phyloP scores from a whole-genome alignment of 64 coral and sea anemone species.

The Stichodactyla helianthus region DNA sequence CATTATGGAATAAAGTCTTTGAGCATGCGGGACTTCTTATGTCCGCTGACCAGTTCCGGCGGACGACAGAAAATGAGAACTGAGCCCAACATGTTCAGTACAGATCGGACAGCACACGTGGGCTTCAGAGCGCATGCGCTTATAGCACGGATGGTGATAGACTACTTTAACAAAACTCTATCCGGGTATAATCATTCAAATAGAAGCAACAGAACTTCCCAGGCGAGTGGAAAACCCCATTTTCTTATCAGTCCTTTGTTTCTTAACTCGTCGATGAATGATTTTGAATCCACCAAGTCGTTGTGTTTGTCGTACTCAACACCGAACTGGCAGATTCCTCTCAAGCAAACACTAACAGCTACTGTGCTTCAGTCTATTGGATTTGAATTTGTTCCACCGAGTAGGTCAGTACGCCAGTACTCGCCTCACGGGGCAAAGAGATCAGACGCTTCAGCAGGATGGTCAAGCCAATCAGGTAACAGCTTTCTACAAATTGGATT shows the following conservation, averaged over 20 bases:
- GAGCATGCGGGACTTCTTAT: slow-evolving; percentile 39
- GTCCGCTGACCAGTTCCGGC: slow-evolving; percentile 37
- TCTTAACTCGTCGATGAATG: slow-evolving; percentile 5
- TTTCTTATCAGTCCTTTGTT: background rate
- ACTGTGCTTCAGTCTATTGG: background rate
- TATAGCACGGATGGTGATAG: slow-evolving; percentile 46
- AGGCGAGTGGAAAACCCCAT: background rate
- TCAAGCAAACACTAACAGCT: slow-evolving; percentile 6
- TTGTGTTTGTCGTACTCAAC: slow-evolving; percentile 17
- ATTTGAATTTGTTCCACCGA: background rate
- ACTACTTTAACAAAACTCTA: background rate
- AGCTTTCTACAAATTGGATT: background rate
- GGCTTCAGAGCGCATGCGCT: slow-evolving; percentile 17
- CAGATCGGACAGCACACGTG: slow-evolving; percentile 17
- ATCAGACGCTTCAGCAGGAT: background rate
- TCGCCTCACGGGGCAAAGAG: background rate
- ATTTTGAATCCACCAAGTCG: background rate
- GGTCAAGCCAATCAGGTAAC: background rate
- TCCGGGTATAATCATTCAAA: background rate
- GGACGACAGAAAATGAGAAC: background rate
- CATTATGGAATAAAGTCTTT: slow-evolving; percentile 65
- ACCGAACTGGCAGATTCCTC: slow-evolving; percentile 3
- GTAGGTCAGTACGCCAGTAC: background rate
- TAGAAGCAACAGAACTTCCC: background rate
- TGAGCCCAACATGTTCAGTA: slow-evolving; percentile 19